Evolutionary conservation across 2,113 vertebrate species (phyloP), one percentile per base, ranked within the genome.

Genomic region (Tachuris rubrigastra): DNA sequence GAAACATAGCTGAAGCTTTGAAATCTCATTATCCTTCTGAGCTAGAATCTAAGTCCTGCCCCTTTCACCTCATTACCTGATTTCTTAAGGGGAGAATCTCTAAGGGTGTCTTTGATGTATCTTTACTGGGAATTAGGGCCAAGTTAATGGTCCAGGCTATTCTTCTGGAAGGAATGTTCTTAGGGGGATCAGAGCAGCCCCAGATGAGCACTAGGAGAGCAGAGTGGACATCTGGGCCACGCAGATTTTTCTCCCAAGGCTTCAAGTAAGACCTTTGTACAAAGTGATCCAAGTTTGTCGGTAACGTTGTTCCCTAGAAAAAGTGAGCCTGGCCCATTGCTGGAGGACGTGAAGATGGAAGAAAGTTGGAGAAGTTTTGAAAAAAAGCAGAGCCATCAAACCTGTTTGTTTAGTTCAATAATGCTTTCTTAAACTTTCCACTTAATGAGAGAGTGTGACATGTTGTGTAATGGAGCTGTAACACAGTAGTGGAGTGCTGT

Each of bases 231-330:
- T 30, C 14, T 21, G 30, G 42, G 23, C 53, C 14, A 6, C 8
- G 14, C 42, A 30, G 27, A 28, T 62, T 44, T 66, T 74, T 50
- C 9, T 56, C 39, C 30, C 14, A 18, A 81, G 30, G 16, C 8
- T 25, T 12, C 44, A 35, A 25, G 37, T 49, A 30, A 58, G 46
- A 35, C 14, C 30, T 83, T 60, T 47, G 53, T 25, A 37, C 22
- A 10, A 1, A 55, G 60, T 3, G 37, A 52, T 27, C 22, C 52
- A 53, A n/a, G 52, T 39, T 76, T 37, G 50, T 17, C 47, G 0
- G 0, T 47, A 33, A 14, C 6, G 1, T 8, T 49, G 14, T 60
- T 47, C 19, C 10, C 33, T 21, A 23, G 5, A 1, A 39, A 52
- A 60, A 69, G 22, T 52, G 60, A 62, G 8, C 2, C 33, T 83